Percentiles rank a stretch among this genome's conserved stretches.
phyloP scores from a whole-genome alignment of 2,113 vertebrate species.

The Epinephelus cyanopodus region DNA sequence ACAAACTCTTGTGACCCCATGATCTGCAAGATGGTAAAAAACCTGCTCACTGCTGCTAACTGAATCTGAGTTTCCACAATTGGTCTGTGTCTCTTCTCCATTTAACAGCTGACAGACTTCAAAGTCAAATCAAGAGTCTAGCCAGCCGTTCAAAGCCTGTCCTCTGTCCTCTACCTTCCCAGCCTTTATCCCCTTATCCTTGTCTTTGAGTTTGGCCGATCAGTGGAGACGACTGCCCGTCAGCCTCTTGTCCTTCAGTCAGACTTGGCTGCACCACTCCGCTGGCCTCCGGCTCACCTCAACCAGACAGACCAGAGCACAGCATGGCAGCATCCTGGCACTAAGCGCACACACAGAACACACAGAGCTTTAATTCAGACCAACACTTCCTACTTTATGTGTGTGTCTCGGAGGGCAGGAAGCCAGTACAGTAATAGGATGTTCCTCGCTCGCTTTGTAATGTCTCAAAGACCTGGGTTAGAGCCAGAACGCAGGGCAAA shows the following conservation, averaged over 20 bases:
- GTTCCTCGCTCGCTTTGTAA: constrained; percentile 65
- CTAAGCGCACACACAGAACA: constrained; percentile 23
- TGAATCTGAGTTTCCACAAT: constrained; percentile 30
- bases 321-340: constrained; percentile 70
- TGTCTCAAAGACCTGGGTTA: constrained; percentile 43
- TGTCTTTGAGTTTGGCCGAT: constrained; percentile 53
- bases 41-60: constrained; percentile 31
- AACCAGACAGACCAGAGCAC: constrained; percentile 62
- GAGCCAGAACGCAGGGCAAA: constrained; percentile 26
- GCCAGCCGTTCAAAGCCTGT: constrained; percentile 10
- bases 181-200: constrained; percentile 36
- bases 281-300: constrained; percentile 65
- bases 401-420: constrained; percentile 55
- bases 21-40: constrained; percentile 1
- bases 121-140: constrained; percentile 39
- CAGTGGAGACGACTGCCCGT: constrained; percentile 56
- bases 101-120: constrained; percentile 29
- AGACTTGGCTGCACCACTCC: constrained; percentile 54
- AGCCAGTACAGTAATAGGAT: constrained; percentile 73
- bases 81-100: constrained; percentile 3
- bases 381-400: constrained; percentile 59
- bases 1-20: constrained; percentile 23
- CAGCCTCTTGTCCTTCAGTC: constrained; percentile 55
- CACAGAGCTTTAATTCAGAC: constrained; percentile 73
- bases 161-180: constrained; percentile 9